These are phyloP conservation scores for Clepsis dumicolana DNA, from an alignment of 2,888 invertebrate genomes.

Conservation along the genomic window DNA sequence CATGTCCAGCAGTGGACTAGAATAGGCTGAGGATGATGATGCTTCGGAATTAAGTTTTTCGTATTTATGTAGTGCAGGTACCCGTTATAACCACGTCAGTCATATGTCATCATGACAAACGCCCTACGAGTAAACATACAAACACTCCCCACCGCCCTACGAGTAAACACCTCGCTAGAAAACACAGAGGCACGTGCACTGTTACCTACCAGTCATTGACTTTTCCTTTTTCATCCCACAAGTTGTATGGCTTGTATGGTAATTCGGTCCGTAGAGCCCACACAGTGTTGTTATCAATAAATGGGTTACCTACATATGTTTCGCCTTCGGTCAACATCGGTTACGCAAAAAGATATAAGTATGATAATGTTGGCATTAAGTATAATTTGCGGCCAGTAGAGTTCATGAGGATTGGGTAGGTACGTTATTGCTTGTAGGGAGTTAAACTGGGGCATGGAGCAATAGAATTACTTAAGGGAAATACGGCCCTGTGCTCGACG, in stretches of 20 bases:
- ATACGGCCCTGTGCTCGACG: too few species aligned
- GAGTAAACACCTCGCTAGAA: conserved; percentile 1
- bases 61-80: too few species aligned
- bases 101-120: neutral
- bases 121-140: too few species aligned
- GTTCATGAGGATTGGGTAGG: neutral
- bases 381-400: conserved; percentile 12
- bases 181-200: conserved; percentile 24
- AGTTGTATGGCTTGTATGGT: conserved; percentile 15
- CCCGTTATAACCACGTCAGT: neutral
- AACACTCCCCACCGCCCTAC: neutral
- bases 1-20: too few species aligned
- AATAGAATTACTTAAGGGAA: too few species aligned
- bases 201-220: conserved; percentile 3
- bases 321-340: neutral
- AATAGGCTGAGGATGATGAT: too few species aligned
- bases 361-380: neutral
- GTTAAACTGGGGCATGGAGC: neutral
- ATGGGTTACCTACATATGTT: conserved; percentile 30
- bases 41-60: too few species aligned
- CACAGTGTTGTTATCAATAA: conserved; percentile 12
- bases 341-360: conserved; percentile 20
- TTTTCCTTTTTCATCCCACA: conserved; percentile 9
- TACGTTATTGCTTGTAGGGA: neutral
- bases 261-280: conserved; percentile 23